phyloP scores from a whole-genome alignment of 1,140 invertebrate genomes.

The Palaemon carinicauda region DNA sequence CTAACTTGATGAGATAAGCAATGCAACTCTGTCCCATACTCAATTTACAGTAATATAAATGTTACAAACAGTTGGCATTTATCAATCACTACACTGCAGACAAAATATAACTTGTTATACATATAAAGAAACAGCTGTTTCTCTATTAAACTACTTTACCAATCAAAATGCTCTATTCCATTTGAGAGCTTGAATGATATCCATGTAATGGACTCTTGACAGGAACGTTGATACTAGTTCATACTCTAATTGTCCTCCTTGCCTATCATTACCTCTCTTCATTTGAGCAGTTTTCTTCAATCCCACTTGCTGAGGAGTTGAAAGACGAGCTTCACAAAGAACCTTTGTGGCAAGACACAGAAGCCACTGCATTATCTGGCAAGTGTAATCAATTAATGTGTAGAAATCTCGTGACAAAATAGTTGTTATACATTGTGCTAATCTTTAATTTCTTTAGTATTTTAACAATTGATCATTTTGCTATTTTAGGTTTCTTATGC shows the following conservation, averaged over 20 bases:
- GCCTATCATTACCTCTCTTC: constrained; percentile 64
- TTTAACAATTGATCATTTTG: too few relatives aligned
- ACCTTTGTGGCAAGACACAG: constrained; percentile 79
- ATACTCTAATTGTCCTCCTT: constrained; percentile 72
- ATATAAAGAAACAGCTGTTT: not conserved
- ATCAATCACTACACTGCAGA: too few relatives aligned
- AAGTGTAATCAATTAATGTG: constrained; percentile 51
- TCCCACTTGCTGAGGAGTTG: not conserved
- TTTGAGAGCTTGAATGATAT: constrained; percentile 71
- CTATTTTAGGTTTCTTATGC: too few relatives aligned
- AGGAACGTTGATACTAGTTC: constrained; percentile 78
- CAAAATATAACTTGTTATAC: too few relatives aligned
- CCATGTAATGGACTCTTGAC: constrained; percentile 70
- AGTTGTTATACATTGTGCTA: not conserved
- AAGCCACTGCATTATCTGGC: constrained; percentile 79
- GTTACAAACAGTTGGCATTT: too few relatives aligned
- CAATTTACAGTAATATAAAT: too few relatives aligned
- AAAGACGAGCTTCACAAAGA: constrained; percentile 69
- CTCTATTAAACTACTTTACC: too few relatives aligned
- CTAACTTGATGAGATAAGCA: too few relatives aligned
- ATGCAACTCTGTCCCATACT: too few relatives aligned
- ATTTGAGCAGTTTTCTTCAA: not conserved
- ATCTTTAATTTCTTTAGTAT: too few relatives aligned
- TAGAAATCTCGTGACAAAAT: too few relatives aligned
- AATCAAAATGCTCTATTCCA: constrained; percentile 65